Percentiles rank a stretch among this genome's conserved stretches.
Evolutionary conservation across 2,888 invertebrate genomes (phyloP).

Genomic region (Muscina levida): DNA sequence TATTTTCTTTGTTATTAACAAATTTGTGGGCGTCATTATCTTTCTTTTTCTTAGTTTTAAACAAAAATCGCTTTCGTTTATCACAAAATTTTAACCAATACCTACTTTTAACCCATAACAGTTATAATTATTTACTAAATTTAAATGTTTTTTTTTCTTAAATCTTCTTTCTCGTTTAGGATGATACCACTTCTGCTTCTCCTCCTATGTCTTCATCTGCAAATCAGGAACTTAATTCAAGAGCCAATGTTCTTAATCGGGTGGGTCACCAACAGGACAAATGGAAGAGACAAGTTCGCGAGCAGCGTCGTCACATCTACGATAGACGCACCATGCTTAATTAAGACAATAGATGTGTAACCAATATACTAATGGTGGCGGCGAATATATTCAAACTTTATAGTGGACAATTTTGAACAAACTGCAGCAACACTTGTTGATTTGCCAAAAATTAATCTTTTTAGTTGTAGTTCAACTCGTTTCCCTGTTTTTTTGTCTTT

Average conservation of each 20-base stretch:
- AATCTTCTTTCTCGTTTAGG: conserved; percentile 70
- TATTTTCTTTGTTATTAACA: conserved; percentile 44
- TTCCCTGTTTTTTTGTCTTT: not conserved
- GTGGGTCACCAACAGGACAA: conserved; percentile 98
- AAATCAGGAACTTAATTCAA: conserved; percentile 88
- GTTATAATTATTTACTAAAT: conserved; percentile 40
- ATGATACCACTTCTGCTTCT: conserved; percentile 83
- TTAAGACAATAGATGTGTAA: conserved; percentile 80
- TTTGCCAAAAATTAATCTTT: not conserved
- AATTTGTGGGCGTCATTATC: conserved; percentile 47
- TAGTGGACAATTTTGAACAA: not conserved
- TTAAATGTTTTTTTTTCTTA: conserved; percentile 43
- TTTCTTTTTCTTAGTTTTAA: conserved; percentile 34
- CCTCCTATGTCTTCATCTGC: conserved; percentile 79
- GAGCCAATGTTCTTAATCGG: conserved; percentile 91
- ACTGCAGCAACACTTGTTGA: not conserved
- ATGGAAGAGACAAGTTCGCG: conserved; percentile 97
- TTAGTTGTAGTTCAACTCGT: too few species aligned
- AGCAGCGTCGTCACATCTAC: conserved; percentile 92
- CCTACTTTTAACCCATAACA: conserved; percentile 16
- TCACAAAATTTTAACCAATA: too few species aligned
- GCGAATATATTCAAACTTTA: not conserved
- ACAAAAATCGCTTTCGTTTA: conserved; percentile 5
- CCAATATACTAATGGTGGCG: conserved; percentile 43
- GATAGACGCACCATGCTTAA: conserved; percentile 99